Base-by-base conservation (phyloP, 2,797 vertebrate species). In the Karalla daura region DNA sequence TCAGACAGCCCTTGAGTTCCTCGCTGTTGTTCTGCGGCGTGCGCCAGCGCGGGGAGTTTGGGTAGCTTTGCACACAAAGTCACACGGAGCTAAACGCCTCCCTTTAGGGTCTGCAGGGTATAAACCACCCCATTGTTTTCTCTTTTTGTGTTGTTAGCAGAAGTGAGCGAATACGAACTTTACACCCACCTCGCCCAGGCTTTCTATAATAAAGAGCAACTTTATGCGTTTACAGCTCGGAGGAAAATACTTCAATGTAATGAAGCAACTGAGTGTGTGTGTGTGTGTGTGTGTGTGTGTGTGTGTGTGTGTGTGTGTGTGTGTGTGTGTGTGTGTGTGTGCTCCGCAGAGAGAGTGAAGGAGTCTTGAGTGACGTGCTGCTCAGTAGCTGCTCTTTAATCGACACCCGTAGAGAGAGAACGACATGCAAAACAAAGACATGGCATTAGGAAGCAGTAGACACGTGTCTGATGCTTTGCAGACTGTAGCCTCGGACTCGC, bases 1-100 rank as follows among this genome's bases (percentile, higher is more conserved):
- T 87, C 83, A 88, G 83, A 82, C 83, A 84, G 79, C 82, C 83
- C 78, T 67, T 65, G 79, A 87, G 84, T 91, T 84, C 61, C n/a
- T 80, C 14, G 67, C 70, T 86, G 88, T 82, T 82, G 84, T 88
- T 83, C 82, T 73, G 69, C 56, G 69, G 75, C 70, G 30, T 69
- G 74, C n/a, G 65, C 73, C 62, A 52, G 86, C 63, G 37, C 15
- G 28, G 76, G 88, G 86, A 91, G 80, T 87, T 83, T 75, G 87
- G 86, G 83, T 70, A 85, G 75, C 86, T 92, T 88, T 87, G 84
- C 88, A 83, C 78, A 85, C 84, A 83, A 86, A 92, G 91, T 92
- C 89, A 80, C 86, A 72, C 46, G 55, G 79, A 88, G 86, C 87
- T 91, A 91, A 93, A 93, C 64, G 88, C 80, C 84, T 87, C 77